Percentiles rank a stretch among this genome's conserved stretches.
Conservation (phyloP, 1,140 invertebrate genomes). For the Rhopalosiphum padi region DNA sequence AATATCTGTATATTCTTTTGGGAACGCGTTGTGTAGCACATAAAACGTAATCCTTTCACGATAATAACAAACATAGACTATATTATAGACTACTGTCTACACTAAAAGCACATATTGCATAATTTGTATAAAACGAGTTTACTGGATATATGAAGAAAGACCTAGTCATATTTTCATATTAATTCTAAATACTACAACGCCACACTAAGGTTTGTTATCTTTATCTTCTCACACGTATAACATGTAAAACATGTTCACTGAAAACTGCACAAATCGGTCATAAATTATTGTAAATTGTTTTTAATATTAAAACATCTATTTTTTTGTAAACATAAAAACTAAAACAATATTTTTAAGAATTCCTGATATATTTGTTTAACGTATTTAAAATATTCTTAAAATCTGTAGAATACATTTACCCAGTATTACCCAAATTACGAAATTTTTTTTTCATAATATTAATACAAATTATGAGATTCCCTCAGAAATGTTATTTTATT, state of each 20-base stretch:
- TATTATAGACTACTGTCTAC: not conserved
- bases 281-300: not conserved
- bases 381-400: not conserved
- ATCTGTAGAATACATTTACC: not conserved
- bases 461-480: not conserved
- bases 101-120: conserved; percentile 21
- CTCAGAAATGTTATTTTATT: not conserved
- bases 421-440: not conserved
- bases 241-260: not conserved
- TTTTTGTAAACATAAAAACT: not conserved
- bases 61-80: conserved; percentile 10
- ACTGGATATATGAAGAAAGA: not conserved
- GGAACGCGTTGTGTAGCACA: not conserved
- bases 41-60: not conserved
- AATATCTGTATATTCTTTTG: not conserved
- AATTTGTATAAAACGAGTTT: conserved; percentile 37
- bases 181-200: not conserved
- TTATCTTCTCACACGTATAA: not conserved
- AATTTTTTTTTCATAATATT: not conserved
- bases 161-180: not conserved
- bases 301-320: not conserved
- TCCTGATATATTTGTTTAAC: not conserved
- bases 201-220: not conserved
- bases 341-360: not conserved
- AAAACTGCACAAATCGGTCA: not conserved